Base-by-base conservation (phyloP, 1,140 invertebrate species). In the Parasteatoda tepidariorum region DNA sequence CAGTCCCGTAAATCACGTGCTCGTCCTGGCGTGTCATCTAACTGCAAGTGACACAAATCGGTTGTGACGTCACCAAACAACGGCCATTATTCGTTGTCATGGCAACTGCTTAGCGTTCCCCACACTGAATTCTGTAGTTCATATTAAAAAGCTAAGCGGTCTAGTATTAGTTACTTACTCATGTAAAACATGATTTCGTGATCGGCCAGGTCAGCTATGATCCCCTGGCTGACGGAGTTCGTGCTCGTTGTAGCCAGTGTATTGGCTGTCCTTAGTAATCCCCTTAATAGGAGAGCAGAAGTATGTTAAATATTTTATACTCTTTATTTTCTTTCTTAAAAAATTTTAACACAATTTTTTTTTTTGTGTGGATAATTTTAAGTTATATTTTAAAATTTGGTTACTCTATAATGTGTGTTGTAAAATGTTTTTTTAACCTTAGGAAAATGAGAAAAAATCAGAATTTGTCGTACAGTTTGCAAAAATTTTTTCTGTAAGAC, bases 51-150 rank as follows among this genome's bases (percentile, higher is more conserved):
- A 76, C 73, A 76, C 34, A 76, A 76, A 76, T 76, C 33, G 59
- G 59, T 64, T 76, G 73, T 76, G 73, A 76, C 73, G 73, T 76
- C 73, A 75, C 71, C 22, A 15, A 62, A 75, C 55, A 62, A 64
- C 59, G 73, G 57, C 55, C 71, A 59, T 74, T 55, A 74, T 38
- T 13, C 33, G 73, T 76, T 64, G 33, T 34, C 73, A 76, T 76
- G 59, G 59, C 13, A 34, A 76, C 73, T 55, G 26, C 33, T 62
- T 48, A 48, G 57, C 73, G 34, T 64, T 28, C 11, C 5, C 31
- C n/a, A n/a, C 15, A n/a, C 48, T 7, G 33, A 61, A 57, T 75
- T 62, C 57, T 24, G 55, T 31, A 28, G 18, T 67, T 67, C 30
- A 73, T 38, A 24, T 73, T 57, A 73, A n/a, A 55, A 74, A 74